phyloP scores from a whole-genome alignment of 2,113 vertebrate genomes.

The Isurus oxyrinchus region DNA sequence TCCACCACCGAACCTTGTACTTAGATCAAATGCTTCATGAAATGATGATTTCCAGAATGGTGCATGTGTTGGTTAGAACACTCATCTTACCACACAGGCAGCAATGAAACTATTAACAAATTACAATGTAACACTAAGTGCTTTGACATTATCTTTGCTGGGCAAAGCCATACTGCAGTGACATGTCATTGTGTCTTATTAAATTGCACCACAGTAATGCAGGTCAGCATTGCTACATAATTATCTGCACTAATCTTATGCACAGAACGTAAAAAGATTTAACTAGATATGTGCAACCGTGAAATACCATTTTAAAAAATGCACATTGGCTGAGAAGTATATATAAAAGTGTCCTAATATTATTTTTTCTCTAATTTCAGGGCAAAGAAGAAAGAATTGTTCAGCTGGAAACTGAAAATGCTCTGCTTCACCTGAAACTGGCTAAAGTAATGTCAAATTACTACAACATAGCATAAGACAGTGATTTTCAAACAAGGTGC shows the following conservation, averaged over 20 bases:
- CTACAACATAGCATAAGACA: not conserved
- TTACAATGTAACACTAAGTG: not conserved
- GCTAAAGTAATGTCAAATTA: conserved; percentile 55
- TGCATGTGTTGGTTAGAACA: not conserved
- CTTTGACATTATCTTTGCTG: not conserved
- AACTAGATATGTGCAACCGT: not conserved
- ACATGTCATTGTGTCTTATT: not conserved
- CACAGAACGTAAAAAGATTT: not conserved
- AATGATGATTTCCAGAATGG: not conserved
- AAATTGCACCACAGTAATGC: not conserved
- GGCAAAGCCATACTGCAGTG: not conserved
- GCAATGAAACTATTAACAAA: not conserved
- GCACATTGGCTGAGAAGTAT: not conserved
- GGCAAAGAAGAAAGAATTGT: conserved; percentile 73
- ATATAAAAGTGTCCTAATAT: not conserved
- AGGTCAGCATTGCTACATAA: not conserved
- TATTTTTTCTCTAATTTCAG: conserved; percentile 46
- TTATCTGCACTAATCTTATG: not conserved
- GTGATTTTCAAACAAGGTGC: not conserved
- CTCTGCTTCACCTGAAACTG: conserved; percentile 68
- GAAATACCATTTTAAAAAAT: not conserved
- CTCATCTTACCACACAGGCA: not conserved
- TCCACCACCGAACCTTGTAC: not conserved
- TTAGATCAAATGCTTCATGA: not conserved
- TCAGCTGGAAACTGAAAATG: conserved; percentile 74